Evolutionary conservation across 2,888 invertebrate genomes (phyloP).

Genomic region (Podabrus alpinus): DNA sequence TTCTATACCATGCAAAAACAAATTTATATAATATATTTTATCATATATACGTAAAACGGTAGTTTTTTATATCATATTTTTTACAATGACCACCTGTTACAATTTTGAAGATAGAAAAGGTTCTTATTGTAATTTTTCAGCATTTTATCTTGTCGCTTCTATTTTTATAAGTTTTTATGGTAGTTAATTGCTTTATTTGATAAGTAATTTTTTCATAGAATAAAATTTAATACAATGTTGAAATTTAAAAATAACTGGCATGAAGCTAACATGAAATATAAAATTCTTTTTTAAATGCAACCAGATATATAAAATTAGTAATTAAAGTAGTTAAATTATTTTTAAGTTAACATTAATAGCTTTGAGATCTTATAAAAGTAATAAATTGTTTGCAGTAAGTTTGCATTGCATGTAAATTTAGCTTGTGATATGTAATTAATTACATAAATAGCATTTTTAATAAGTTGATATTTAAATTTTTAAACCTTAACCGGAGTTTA

Average conservation of each 20-base stretch:
- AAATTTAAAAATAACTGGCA: not conserved
- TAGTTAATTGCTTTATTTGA: not conserved
- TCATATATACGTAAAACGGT: not conserved
- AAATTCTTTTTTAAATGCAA: not conserved
- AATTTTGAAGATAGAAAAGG: conserved; percentile 18
- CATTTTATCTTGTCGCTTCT: not conserved
- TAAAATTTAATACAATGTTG: not conserved
- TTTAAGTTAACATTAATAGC: not conserved
- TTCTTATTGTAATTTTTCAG: conserved; percentile 11
- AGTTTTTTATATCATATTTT: conserved; percentile 9
- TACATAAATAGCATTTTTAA: not conserved
- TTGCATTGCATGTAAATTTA: not conserved
- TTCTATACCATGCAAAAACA: not conserved
- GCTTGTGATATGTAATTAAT: not conserved
- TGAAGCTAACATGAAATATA: not conserved
- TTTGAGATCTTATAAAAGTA: not conserved
- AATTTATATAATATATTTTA: not conserved
- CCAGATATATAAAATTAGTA: not conserved
- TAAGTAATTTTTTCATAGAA: not conserved
- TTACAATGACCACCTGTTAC: conserved; percentile 29
- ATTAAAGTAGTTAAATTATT: not conserved
- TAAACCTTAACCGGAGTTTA: not conserved
- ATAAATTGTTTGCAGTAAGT: not conserved
- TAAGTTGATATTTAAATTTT: not conserved
- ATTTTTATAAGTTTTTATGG: not conserved